Evolutionary conservation across 2,797 vertebrate species (phyloP), one percentile per base, ranked within the genome.

Genomic region (Enteromius radiatus): DNA sequence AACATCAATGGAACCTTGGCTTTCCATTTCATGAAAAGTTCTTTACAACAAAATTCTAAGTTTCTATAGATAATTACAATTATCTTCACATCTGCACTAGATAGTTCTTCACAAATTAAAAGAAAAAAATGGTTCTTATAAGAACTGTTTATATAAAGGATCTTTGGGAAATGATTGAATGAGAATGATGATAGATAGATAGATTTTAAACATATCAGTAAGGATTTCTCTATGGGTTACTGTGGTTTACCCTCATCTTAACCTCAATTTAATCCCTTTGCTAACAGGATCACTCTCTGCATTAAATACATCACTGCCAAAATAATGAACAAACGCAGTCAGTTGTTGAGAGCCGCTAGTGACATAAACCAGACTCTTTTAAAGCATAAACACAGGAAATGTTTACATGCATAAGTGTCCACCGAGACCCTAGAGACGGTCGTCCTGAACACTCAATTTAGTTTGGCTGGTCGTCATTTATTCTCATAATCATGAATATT

Each of bases 281-380:
- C 92, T 97, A 97, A 98, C 97, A 92, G 87, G 92, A 95, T 98
- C 96, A 96, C 91, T 91, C 89, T 91, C 93, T 94, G 94, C 95
- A 96, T 95, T 96, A 96, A 98, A 94, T 93, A 89, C 96, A 98
- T 97, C 98, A 97, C n/a, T 89, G 92, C 92, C 93, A 92, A 95
- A 95, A 96, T 95, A 92, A 94, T 91, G 94, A 96, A 95, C 95
- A 96, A 96, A 96, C 95, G 95, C 95, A 92, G 94, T 94, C 93
- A 83, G 90, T 91, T 96, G 96, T 96, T 96, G 97, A 89, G 89
- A 90, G 69, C 33, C 21, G 21, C 49, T 10, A 5, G 21, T 97
- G 97, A 97, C 94, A 95, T 92, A 95, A 97, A 93, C 94, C 97
- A 97, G 97, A 96, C 94, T 95, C 95, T 93, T 92, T 95, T 94